Percentiles rank a stretch among this genome's conserved stretches.
Evolutionary conservation across 2,888 invertebrate genomes (phyloP).

Genomic region (Coronaproctus castanopsis): DNA sequence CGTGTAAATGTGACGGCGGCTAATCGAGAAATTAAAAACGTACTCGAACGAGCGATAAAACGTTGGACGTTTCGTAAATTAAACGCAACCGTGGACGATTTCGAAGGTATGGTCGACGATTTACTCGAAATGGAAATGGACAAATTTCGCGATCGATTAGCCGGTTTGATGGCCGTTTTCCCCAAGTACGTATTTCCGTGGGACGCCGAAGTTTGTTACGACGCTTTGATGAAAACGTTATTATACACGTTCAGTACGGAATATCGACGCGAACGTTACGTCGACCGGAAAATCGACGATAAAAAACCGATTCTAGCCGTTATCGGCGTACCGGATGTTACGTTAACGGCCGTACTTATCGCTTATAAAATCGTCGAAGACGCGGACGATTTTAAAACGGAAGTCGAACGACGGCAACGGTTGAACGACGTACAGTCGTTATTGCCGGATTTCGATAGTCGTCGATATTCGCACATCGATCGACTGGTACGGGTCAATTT

Average conservation of each 20-base stretch:
- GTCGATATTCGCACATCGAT: not conserved
- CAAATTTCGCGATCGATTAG: not conserved
- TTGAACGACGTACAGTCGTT: not conserved
- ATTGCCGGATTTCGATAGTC: not conserved
- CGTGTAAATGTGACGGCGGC: not conserved
- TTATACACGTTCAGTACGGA: not conserved
- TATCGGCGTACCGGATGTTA: not conserved
- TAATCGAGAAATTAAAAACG: not conserved
- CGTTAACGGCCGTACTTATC: not conserved
- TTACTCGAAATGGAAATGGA: not conserved
- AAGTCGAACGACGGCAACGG: not conserved
- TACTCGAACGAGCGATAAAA: not conserved
- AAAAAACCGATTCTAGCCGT: not conserved
- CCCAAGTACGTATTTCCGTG: not conserved
- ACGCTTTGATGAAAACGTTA: not conserved
- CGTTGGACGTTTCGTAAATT: not conserved
- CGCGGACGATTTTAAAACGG: not conserved
- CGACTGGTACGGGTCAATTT: not conserved
- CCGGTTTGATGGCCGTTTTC: not conserved
- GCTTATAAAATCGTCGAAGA: not conserved
- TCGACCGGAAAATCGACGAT: not conserved
- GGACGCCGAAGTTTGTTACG: not conserved
- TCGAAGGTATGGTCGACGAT: not conserved
- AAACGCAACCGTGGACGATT: not conserved
- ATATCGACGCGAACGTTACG: not conserved